Base-by-base conservation (phyloP, 2,797 vertebrate genomes). In the Erpetoichthys calabaricus region DNA sequence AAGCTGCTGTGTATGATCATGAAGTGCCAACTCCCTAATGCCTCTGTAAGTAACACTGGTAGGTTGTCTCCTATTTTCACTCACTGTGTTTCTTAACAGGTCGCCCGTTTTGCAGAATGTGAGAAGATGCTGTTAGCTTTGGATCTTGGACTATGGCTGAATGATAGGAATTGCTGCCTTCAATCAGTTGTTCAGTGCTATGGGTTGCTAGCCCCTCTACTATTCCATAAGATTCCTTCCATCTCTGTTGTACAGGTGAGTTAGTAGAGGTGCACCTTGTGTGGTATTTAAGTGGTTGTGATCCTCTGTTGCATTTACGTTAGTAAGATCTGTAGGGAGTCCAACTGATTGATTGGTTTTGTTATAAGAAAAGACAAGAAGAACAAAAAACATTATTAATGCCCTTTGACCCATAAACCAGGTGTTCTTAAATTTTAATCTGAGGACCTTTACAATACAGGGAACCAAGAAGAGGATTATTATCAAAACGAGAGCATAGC, bases 181-280 rank as follows among this genome's bases (percentile, higher is more conserved):
- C 92, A 97, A 73, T 85, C 87, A 66, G 84, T 88, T 63, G 86
- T 89, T 55, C 82, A 74, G 44, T 97, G 91, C 67, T 98, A 96
- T 1, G 83, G 86, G 45, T 88, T 98, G 56, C 79, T 99, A 44
- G 77, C 79, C 57, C 93, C 95, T 41, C 64, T 97, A 49, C 89
- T 97, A 68, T 97, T 89, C 70, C 86, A 95, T 78, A 90, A 86
- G 70, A 85, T 97, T 59, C 63, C 73, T 59, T 83, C 83, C 59
- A 68, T 87, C 9, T 75, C 82, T 50, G 77, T 85, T 44, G 71
- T 90, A 60, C 81, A 97, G 90, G 95, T 97, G 66, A 81, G 75
- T 54, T 25, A 25, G 2, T 25, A 25, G 25, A 25, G 25, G 25
- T 25, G 25, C 25, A 25, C 25, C 1, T 8, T 56, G 8, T 46